Evolutionary conservation across 2,797 vertebrate species (phyloP).

Genomic region (Gymnopithys bicolor): DNA sequence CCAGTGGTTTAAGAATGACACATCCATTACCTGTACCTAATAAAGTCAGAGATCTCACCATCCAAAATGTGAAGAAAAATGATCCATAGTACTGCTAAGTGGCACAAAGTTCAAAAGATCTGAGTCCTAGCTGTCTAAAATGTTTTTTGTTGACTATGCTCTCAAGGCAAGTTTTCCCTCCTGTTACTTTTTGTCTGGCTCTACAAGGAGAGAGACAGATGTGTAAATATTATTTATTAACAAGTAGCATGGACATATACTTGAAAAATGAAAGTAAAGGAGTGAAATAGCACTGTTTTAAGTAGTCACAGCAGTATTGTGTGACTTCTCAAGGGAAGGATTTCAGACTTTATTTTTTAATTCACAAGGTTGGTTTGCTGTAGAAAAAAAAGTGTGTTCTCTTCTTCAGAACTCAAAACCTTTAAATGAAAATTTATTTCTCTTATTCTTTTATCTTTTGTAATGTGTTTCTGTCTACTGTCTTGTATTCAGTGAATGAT

Average conservation of each 20-base stretch:
- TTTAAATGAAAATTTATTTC: not conserved
- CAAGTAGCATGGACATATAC: not conserved
- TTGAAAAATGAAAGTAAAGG: not conserved
- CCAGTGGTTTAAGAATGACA: not conserved
- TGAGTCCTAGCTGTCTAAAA: not conserved
- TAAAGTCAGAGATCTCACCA: not conserved
- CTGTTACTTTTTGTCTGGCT: not conserved
- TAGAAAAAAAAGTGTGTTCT: not conserved
- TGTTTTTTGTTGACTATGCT: not conserved
- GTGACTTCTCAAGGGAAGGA: not conserved
- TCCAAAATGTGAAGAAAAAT: not conserved
- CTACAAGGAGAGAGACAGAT: not conserved
- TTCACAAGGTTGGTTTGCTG: not conserved
- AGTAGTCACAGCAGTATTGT: not conserved
- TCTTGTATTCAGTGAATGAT: too few species aligned
- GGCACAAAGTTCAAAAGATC: not conserved
- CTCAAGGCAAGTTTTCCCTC: not conserved
- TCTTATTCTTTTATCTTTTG: too few species aligned
- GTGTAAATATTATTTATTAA: not conserved
- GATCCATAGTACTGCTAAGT: not conserved
- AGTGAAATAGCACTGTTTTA: not conserved
- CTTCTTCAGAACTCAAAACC: not conserved
- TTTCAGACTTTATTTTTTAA: not conserved
- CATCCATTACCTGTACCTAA: not conserved
- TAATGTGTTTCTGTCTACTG: too few species aligned